Conservation (phyloP, 2,797 vertebrate species). For the Anableps anableps region DNA sequence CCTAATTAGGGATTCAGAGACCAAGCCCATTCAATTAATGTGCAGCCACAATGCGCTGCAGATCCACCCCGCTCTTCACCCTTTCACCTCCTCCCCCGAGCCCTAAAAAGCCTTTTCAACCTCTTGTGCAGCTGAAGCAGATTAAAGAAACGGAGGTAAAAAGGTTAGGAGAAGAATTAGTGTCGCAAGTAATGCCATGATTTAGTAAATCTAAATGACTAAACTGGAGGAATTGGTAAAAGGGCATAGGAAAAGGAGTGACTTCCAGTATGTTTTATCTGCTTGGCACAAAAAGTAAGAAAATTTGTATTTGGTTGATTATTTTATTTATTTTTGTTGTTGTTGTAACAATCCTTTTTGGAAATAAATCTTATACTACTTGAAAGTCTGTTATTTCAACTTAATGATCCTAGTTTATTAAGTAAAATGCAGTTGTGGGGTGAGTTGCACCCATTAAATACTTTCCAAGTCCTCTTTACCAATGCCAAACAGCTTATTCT, state of each 20-base stretch:
- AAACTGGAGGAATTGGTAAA: constrained; percentile 27
- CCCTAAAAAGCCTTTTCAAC: constrained; percentile 60
- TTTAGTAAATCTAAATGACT: constrained; percentile 22
- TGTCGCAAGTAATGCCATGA: constrained; percentile 15
- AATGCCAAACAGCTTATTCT: not conserved
- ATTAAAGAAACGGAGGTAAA: constrained; percentile 32
- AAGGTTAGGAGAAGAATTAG: constrained; percentile 28
- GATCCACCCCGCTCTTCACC: constrained; percentile 64
- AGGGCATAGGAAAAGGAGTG: not conserved
- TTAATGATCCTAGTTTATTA: not conserved
- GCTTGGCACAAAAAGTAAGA: not conserved
- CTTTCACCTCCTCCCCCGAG: constrained; percentile 43
- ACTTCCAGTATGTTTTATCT: not conserved
- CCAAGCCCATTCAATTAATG: constrained; percentile 75
- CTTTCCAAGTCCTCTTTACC: not conserved
- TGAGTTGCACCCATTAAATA: not conserved
- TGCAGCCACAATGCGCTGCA: constrained; percentile 61
- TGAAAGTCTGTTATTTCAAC: not conserved
- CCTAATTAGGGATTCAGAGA: constrained; percentile 78
- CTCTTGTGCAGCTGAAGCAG: constrained; percentile 38
- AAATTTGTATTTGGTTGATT: too few species aligned
- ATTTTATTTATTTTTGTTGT: not conserved
- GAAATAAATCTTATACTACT: not conserved
- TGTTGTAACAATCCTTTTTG: not conserved
- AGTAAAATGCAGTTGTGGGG: not conserved